A percentile compares a stretch with the other conserved stretches of the same genome.
Evolutionary conservation across 2,888 invertebrate genomes (phyloP).

Genomic region (Rhorus exstirpatorius): DNA sequence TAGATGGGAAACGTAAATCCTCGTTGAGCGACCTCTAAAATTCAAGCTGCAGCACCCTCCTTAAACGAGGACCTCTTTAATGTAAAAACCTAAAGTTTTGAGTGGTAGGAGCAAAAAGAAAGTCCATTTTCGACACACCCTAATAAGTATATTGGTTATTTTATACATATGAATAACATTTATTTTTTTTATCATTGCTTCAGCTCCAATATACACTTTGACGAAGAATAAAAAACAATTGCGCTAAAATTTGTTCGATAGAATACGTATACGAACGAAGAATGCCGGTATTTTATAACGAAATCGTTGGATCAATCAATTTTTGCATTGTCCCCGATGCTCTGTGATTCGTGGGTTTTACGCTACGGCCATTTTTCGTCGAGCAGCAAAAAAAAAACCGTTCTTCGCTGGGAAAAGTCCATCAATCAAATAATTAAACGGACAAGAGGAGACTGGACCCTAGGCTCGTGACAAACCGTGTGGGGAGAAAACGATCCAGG

Average conservation of each 20-base stretch:
- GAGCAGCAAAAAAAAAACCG: conserved; percentile 17
- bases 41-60: too few relatives aligned
- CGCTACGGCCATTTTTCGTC: conserved; percentile 44
- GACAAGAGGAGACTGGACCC: conserved; percentile 9
- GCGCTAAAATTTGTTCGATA: background rate
- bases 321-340: conserved; percentile 53
- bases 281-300: conserved; percentile 43
- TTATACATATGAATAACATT: too few relatives aligned
- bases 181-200: too few relatives aligned
- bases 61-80: too few relatives aligned
- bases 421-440: conserved; percentile 67
- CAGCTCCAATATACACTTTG: too few relatives aligned
- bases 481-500: conserved; percentile 7
- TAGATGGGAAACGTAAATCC: too few relatives aligned
- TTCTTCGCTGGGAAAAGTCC: conserved; percentile 51
- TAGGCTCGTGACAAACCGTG: background rate
- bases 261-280: background rate
- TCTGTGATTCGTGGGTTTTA: conserved; percentile 39
- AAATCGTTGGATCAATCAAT: conserved; percentile 64
- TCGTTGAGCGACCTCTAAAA: too few relatives aligned
- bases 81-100: too few relatives aligned
- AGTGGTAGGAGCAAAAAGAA: too few relatives aligned
- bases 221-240: background rate
- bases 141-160: too few relatives aligned
- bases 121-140: too few relatives aligned